A percentile compares a stretch with the other conserved stretches of the same genome.
Conservation (phyloP, 1,140 invertebrate species). For the Diploscapter pachys region DNA sequence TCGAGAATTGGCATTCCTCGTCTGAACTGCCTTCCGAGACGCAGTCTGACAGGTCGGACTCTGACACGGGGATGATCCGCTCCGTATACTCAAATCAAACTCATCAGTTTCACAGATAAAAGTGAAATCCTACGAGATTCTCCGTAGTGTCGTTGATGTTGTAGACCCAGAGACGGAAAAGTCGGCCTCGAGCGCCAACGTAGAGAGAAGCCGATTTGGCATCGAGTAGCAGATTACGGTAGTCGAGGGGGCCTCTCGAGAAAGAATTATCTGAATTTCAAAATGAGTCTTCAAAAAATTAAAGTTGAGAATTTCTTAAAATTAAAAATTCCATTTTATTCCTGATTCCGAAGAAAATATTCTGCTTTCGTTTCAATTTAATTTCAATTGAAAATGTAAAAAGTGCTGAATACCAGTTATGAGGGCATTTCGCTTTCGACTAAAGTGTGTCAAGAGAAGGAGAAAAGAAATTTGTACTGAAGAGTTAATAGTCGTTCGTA, state of each 20-base stretch:
- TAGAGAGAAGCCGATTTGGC: slow-evolving; percentile 51
- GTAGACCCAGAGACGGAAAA: slow-evolving; percentile 56
- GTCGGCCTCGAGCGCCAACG: slow-evolving; percentile 48
- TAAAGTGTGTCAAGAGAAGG: too few species aligned
- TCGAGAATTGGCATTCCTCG: slow-evolving; percentile 15
- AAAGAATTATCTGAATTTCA: slow-evolving; percentile 46
- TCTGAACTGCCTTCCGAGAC: slow-evolving; percentile 15
- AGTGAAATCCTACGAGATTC: slow-evolving; percentile 41
- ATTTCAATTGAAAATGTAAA: too few species aligned
- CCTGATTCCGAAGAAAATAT: too few species aligned
- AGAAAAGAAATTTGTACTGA: too few species aligned
- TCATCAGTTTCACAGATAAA: not conserved
- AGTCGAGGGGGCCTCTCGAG: slow-evolving; percentile 26
- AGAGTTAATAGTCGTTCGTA: too few species aligned
- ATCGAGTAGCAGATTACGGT: slow-evolving; percentile 43
- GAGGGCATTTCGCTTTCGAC: too few species aligned
- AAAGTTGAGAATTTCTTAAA: too few species aligned
- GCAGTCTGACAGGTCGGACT: slow-evolving; percentile 26
- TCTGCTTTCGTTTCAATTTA: too few species aligned
- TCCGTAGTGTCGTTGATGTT: slow-evolving; percentile 56
- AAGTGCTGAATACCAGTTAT: too few species aligned
- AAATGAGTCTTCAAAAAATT: too few species aligned
- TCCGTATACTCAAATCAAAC: slow-evolving; percentile 13
- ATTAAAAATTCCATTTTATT: too few species aligned
- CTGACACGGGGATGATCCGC: slow-evolving; percentile 15